Percentiles rank a stretch among this genome's conserved stretches.
These are phyloP conservation scores for Bembecia ichneumoniformis DNA, from an alignment of 2,888 invertebrate species.

Conservation along the genomic window DNA sequence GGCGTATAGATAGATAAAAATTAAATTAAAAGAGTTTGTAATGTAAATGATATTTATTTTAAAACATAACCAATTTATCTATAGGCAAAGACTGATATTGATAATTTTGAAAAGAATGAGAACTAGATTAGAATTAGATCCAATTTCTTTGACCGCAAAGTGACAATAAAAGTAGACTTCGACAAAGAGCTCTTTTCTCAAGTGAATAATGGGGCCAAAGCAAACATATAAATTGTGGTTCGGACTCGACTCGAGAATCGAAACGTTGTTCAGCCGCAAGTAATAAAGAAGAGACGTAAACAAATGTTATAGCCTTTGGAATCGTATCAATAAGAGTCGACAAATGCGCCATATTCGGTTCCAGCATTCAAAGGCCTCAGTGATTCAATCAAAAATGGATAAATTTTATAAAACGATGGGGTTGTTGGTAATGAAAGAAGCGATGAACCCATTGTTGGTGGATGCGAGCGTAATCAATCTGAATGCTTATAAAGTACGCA, in stretches of 20 bases:
- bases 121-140: too few relatives aligned
- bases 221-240: constrained; percentile 44
- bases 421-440: not conserved
- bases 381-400: not conserved
- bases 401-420: not conserved
- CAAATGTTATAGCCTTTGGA: constrained; percentile 7
- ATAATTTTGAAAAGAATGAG: too few relatives aligned
- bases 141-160: constrained; percentile 11
- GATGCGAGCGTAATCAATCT: not conserved
- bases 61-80: too few relatives aligned
- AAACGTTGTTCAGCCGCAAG: constrained; percentile 14
- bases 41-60: too few relatives aligned
- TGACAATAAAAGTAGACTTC: constrained; percentile 34
- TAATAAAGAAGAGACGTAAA: constrained; percentile 9
- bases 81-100: too few relatives aligned
- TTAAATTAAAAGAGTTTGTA: too few relatives aligned
- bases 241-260: constrained; percentile 26
- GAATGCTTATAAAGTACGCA: not conserved
- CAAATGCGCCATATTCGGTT: not conserved
- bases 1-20: too few relatives aligned
- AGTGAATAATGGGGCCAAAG: constrained; percentile 40
- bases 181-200: constrained; percentile 26
- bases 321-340: not conserved
- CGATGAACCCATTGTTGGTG: not conserved
- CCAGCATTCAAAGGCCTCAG: not conserved